A percentile compares a stretch with the other conserved stretches of the same genome.
Evolutionary conservation across 2,113 vertebrate species (phyloP).

Genomic region (Centropus unirufus): DNA sequence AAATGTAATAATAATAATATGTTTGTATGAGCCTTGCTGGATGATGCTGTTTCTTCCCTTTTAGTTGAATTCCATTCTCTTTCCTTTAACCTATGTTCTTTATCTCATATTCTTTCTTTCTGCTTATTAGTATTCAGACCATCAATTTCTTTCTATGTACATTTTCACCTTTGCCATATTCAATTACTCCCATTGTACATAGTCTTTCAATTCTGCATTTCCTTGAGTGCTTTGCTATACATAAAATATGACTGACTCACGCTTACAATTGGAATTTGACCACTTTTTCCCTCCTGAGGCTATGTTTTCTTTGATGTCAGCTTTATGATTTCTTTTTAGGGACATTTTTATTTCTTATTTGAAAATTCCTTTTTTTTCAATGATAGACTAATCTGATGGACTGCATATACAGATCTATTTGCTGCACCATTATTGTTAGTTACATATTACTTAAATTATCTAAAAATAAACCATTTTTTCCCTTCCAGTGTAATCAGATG

Average conservation of each 20-base stretch:
- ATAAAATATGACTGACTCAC: constrained; percentile 1
- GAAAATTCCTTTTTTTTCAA: neutral
- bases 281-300: neutral
- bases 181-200: constrained; percentile 17
- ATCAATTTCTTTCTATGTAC: neutral
- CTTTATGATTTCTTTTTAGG: neutral
- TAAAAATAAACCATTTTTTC: neutral
- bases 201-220: constrained; percentile 15
- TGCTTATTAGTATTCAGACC: constrained; percentile 23
- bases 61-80: neutral
- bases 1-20: neutral
- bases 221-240: neutral
- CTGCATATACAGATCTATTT: neutral
- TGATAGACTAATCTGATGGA: neutral
- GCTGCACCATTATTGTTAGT: neutral
- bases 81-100: neutral
- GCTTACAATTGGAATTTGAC: neutral
- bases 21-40: neutral
- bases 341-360: neutral
- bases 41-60: neutral
- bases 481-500: neutral
- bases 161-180: constrained; percentile 39
- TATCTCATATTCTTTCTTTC: neutral
- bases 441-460: neutral
- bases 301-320: neutral